A percentile compares a stretch with the other conserved stretches of the same genome.
phyloP scores from a whole-genome alignment of 2,888 invertebrate species.

The Plebejus melissa region DNA sequence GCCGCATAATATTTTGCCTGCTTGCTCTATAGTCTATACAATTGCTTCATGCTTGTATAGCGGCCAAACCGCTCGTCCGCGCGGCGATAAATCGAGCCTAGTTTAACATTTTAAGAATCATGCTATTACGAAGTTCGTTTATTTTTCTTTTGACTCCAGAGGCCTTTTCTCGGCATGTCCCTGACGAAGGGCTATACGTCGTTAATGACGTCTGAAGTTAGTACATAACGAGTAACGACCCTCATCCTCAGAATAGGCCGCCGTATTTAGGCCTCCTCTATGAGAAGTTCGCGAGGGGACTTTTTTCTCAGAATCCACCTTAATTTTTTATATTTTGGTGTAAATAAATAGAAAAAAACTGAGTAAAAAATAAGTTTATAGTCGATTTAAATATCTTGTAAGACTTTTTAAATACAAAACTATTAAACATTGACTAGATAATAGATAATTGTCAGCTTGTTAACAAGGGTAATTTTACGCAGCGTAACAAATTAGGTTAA shows the following conservation, averaged over 20 bases:
- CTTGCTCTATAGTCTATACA: too few species aligned
- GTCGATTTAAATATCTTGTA: too few species aligned
- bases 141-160: conserved; percentile 13
- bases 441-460: too few species aligned
- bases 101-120: not conserved
- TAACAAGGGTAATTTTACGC: too few species aligned
- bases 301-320: not conserved
- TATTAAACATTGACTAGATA: too few species aligned
- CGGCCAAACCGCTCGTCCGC: too few species aligned
- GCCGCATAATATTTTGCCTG: too few species aligned
- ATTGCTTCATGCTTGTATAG: too few species aligned
- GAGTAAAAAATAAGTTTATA: not conserved
- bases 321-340: not conserved
- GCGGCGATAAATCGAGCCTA: too few species aligned
- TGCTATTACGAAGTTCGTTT: not conserved
- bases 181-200: conserved; percentile 15
- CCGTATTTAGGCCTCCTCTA: not conserved
- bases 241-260: conserved; percentile 5
- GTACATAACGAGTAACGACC: conserved; percentile 23
- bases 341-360: not conserved
- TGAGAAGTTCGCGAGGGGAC: not conserved
- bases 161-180: not conserved
- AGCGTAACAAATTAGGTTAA: too few species aligned
- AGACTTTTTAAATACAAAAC: too few species aligned
- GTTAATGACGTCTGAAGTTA: conserved; percentile 26